These are phyloP conservation scores for Tachysurus fulvidraco DNA, from an alignment of 2,113 vertebrate genomes.

Conservation along the genomic window DNA sequence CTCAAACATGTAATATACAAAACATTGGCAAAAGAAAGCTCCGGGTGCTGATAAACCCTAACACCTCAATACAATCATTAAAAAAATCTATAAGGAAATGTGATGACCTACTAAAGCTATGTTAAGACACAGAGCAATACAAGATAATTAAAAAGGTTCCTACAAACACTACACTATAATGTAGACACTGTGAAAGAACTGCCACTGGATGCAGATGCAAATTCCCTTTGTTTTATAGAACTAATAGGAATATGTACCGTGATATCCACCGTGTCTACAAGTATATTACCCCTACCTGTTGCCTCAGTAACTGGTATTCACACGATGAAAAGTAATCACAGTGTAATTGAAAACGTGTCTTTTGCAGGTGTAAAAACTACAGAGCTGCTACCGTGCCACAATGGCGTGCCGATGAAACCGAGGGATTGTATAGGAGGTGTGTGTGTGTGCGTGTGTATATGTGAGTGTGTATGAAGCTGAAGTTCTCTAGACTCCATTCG, in stretches of 20 bases:
- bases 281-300: constrained; percentile 10
- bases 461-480: constrained; percentile 67
- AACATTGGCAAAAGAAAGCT: neutral
- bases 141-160: neutral
- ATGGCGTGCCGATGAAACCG: constrained; percentile 70
- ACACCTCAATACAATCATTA: neutral
- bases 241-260: neutral
- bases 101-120: neutral
- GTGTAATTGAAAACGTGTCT: constrained; percentile 69
- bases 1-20: neutral
- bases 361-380: constrained; percentile 64
- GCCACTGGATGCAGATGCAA: neutral
- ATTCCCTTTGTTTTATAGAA: neutral
- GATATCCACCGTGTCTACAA: neutral
- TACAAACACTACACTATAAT: neutral
- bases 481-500: constrained; percentile 75
- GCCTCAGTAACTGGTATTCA: constrained; percentile 48
- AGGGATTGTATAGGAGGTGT: constrained; percentile 72
- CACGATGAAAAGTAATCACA: constrained; percentile 46
- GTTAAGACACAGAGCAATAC: neutral
- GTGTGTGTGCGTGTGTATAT: constrained; percentile 40
- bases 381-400: constrained; percentile 60
- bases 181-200: neutral
- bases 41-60: neutral
- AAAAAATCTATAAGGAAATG: neutral